These are phyloP conservation scores for Caenorhabditis zanzibari DNA, from an alignment of 2,888 invertebrate species.

Conservation along the genomic window DNA sequence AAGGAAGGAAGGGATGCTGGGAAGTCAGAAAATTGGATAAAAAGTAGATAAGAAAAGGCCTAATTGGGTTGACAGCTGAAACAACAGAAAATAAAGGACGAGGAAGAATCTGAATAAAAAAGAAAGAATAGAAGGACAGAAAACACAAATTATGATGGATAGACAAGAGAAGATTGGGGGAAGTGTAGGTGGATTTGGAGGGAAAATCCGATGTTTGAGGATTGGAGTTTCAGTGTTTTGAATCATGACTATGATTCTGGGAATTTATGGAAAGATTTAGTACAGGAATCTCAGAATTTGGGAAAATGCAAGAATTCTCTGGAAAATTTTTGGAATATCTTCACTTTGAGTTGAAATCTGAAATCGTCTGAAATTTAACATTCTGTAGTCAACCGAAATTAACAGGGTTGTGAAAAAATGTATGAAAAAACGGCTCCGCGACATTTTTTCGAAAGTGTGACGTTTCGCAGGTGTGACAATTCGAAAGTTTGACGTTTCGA, in stretches of 20 bases:
- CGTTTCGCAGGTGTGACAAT: too few relatives aligned
- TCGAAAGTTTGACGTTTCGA: too few relatives aligned
- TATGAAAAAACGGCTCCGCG: too few relatives aligned
- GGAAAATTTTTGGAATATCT: too few relatives aligned
- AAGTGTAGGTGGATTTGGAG: conserved; percentile 2
- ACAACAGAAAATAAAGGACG: conserved; percentile 21
- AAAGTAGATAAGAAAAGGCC: conserved; percentile 21
- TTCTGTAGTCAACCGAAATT: too few relatives aligned
- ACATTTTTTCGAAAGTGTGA: too few relatives aligned
- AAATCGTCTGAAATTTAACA: too few relatives aligned
- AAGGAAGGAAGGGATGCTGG: background rate
- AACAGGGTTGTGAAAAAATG: too few relatives aligned
- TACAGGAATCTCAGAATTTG: background rate
- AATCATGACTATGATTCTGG: background rate
- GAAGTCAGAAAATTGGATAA: background rate
- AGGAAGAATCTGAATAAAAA: conserved; percentile 1
- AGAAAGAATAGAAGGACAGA: conserved; percentile 9
- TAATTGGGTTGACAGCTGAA: conserved; percentile 58
- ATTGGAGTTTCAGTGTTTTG: background rate
- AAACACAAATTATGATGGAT: conserved; percentile 23
- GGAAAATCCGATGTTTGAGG: conserved; percentile 11
- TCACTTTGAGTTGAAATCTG: too few relatives aligned
- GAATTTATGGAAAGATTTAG: background rate
- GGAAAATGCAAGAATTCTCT: too few relatives aligned
- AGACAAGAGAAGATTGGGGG: conserved; percentile 5